Conservation (phyloP, 2,888 invertebrate species). For the Chrysotoxum bicinctum region DNA sequence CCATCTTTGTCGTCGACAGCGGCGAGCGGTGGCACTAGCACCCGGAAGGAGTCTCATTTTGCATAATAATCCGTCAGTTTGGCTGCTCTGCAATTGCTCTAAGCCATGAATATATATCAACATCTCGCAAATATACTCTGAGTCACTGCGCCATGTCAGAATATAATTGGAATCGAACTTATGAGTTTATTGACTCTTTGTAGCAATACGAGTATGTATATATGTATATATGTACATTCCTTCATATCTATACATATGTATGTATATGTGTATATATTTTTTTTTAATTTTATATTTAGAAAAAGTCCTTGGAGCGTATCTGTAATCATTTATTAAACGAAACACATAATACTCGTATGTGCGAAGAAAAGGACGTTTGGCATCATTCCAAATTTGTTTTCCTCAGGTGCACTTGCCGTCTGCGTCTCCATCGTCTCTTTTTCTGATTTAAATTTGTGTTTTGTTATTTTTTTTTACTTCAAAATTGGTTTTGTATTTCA, state of each 20-base stretch:
- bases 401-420: conserved; percentile 59
- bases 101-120: conserved; percentile 38
- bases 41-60: conserved; percentile 63
- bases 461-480: conserved; percentile 14
- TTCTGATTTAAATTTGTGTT: background rate
- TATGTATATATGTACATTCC: background rate
- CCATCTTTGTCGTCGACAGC: conserved; percentile 5
- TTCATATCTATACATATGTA: too few relatives aligned
- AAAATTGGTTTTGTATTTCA: conserved; percentile 24
- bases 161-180: conserved; percentile 71
- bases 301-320: conserved; percentile 67
- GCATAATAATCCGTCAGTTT: conserved; percentile 66
- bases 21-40: conserved; percentile 18
- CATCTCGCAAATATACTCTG: conserved; percentile 30
- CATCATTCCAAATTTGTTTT: conserved; percentile 52
- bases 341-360: conserved; percentile 26
- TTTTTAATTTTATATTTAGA: conserved; percentile 45
- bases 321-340: conserved; percentile 59
- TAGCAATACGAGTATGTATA: background rate
- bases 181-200: conserved; percentile 70
- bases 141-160: conserved; percentile 60
- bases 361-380: conserved; percentile 62
- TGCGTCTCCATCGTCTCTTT: conserved; percentile 6
- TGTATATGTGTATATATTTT: background rate
- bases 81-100: conserved; percentile 51